Base-by-base conservation (phyloP, 2,113 vertebrate species). In the Chionomys nivalis region DNA sequence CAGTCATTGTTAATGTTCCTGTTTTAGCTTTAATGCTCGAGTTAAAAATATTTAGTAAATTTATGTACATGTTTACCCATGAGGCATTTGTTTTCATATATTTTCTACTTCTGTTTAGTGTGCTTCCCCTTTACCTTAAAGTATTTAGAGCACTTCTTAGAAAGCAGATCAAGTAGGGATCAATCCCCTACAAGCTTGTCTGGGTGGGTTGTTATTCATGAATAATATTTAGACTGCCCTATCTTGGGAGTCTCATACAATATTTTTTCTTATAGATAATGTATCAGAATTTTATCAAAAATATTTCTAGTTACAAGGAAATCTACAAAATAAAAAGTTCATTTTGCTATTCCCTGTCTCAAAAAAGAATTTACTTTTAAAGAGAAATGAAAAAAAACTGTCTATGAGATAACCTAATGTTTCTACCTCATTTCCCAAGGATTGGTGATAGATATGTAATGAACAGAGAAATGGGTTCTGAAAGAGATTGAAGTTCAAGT, bases 231-330 rank as follows among this genome's bases (percentile, higher is more conserved):
- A 83, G 81, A 13, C 7, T 85, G 2, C 26, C 42, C 16, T 70
- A 16, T 61, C 42, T 65, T 83, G 36, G 65, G 42, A 76, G 7
- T 76, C 19, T 31, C 55, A 31, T 21, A 93, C 47, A 58, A 77
- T 14, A 75, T 33, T 87, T 70, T 17, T 65, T 39, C 23, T 65
- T 76, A 24, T 39, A 66, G 10, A 6, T 90, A 55, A 52, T 83
- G 73, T 19, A 58, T 14, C 28, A 79, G 36, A 94, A 90, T 78
- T 87, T 87, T 65, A 92, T 82, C 23, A 87, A 66, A 87, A 72
- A 49, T 82, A 76, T n/a, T 92, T 87, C 31, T 87, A 63, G 36
- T 7, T 55, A 24, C 2, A 95, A 63, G 70, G 5, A 13, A 95
- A 88, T 0, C 31, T 82, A 31, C 17, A 92, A 47, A 90, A 88